Percentiles rank a stretch among this genome's conserved stretches.
Evolutionary conservation across 2,888 invertebrate species (phyloP).

Genomic region (Heliconius ethilla): DNA sequence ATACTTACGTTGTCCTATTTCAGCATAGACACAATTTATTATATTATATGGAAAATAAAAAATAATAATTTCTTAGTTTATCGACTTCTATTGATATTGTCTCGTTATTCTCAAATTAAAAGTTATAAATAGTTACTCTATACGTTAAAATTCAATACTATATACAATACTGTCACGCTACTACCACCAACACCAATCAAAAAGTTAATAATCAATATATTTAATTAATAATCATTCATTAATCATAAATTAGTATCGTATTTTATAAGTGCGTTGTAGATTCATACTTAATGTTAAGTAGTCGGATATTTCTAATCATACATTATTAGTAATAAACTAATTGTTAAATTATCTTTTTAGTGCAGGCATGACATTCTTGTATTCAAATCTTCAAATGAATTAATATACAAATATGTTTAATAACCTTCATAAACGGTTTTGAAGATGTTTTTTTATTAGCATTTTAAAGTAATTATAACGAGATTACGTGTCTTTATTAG

Average conservation of each 20-base stretch:
- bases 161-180: background rate
- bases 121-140: background rate
- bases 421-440: background rate
- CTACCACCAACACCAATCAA: no score
- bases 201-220: background rate
- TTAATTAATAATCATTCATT: background rate
- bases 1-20: background rate
- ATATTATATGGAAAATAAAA: constrained; percentile 2
- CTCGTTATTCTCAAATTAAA: background rate
- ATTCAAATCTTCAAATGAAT: background rate
- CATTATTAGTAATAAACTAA: no score
- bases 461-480: background rate
- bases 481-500: constrained; percentile 8
- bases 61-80: background rate
- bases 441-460: background rate
- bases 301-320: no score
- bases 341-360: background rate
- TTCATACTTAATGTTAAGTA: background rate
- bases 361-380: background rate
- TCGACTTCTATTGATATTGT: background rate
- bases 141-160: background rate
- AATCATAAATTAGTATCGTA: constrained; percentile 33
- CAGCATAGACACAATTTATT: background rate
- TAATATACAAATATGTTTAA: background rate
- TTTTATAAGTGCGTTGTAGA: constrained; percentile 44